Base-by-base conservation (phyloP, 2,113 vertebrate genomes). In the Camarhynchus parvulus region DNA sequence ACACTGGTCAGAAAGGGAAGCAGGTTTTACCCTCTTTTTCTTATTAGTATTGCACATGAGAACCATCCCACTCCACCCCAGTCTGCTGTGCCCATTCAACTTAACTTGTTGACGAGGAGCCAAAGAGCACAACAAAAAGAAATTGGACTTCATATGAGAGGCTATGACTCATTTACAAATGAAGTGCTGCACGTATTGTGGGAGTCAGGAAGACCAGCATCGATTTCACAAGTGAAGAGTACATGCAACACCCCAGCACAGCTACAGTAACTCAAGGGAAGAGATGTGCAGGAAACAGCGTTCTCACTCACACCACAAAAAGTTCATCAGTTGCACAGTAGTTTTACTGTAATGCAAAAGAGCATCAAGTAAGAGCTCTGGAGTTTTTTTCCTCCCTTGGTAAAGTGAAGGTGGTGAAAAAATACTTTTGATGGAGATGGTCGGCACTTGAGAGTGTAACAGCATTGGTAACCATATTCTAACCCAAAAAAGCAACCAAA, bases 71-170 rank as follows among this genome's bases (percentile, higher is more conserved):
- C 63, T 82, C 77, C 91, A 92, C 14, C 39, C 46, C 21, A 39
- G 20, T 47, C 39, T 78, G 63, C 61, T 67, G 35, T 83, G 68
- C 82, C 72, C 87, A 83, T 95, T 96, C 64, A 90, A 44, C 52
- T 56, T 73, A 77, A 90, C 44, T 77, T 59, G 47, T 24, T 92
- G 92, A 83, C 2, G 5, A 68, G 56, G 47, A 91, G 90, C 80
- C 92, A 95, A 87, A 58, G 50, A 94, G 84, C 78, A 93, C 37
- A 83, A 93, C 75, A 92, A 84, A 84, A 93, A 92, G 86, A 82
- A 82, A 75, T 2, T 30, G 33, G 70, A 81, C 73, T 92, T 89
- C 5, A 77, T 58, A 47, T 69, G 75, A 89, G 44, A 94, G 76
- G 66, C 62, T 73, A 58, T 92, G 94, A 96, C 63, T 95, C 93